phyloP scores from a whole-genome alignment of 1,140 invertebrate genomes.

The Drosophila orena region DNA sequence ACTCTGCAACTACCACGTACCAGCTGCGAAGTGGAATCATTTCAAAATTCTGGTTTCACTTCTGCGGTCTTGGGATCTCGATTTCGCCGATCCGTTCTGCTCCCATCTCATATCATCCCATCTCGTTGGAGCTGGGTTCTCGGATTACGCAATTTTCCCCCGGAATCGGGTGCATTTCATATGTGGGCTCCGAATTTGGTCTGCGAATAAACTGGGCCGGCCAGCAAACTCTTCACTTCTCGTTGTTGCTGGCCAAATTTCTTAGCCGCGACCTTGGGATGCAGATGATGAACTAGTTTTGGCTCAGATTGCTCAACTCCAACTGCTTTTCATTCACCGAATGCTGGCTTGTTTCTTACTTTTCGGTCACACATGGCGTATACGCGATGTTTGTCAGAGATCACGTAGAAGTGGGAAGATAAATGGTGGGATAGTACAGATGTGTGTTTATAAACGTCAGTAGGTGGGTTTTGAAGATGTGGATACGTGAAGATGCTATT shows the following conservation, averaged over 20 bases:
- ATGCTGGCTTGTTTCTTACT: slow-evolving; percentile 1
- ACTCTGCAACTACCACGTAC: slow-evolving; percentile 31
- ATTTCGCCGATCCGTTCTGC: not conserved
- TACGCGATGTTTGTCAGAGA: slow-evolving; percentile 32
- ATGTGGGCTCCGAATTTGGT: slow-evolving; percentile 23
- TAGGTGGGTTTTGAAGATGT: not conserved
- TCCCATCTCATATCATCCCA: slow-evolving; percentile 1
- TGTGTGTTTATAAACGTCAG: slow-evolving; percentile 4
- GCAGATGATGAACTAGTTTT: slow-evolving; percentile 45
- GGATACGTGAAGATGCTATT: not conserved
- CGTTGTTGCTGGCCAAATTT: slow-evolving; percentile 40
- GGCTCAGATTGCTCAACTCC: slow-evolving; percentile 21
- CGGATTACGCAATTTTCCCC: slow-evolving; percentile 27
- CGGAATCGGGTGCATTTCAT: slow-evolving; percentile 19
- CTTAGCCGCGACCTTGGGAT: slow-evolving; percentile 26
- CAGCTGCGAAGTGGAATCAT: slow-evolving; percentile 23
- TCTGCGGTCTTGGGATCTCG: slow-evolving; percentile 15
- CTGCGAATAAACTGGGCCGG: slow-evolving; percentile 2
- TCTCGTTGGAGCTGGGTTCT: slow-evolving; percentile 11
- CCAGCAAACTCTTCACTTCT: slow-evolving; percentile 16
- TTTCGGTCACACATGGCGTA: slow-evolving; percentile 33
- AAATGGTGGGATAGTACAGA: slow-evolving; percentile 25
- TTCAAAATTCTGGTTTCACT: slow-evolving; percentile 44
- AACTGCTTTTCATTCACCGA: slow-evolving; percentile 34
- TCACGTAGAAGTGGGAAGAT: slow-evolving; percentile 16